These are phyloP conservation scores for Emberiza fucata DNA, from an alignment of 2,113 vertebrate species.

Conservation along the genomic window DNA sequence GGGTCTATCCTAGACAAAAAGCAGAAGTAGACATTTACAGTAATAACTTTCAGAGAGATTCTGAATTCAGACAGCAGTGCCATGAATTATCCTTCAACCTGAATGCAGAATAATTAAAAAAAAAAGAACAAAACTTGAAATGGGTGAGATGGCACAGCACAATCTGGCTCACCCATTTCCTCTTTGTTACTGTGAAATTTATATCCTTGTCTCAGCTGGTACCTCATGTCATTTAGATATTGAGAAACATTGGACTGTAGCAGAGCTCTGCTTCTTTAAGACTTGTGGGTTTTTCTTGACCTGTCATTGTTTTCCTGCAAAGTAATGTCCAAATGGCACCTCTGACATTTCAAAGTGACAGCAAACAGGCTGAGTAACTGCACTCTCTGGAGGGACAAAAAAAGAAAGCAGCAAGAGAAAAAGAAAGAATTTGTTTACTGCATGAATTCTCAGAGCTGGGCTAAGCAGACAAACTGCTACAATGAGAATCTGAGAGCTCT, in stretches of 20 bases:
- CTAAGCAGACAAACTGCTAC: not conserved
- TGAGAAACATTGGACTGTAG: not conserved
- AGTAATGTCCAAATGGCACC: not conserved
- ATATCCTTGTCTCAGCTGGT: not conserved
- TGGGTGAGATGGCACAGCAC: not conserved
- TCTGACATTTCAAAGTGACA: not conserved
- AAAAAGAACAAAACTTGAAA: not conserved
- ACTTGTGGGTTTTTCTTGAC: not conserved
- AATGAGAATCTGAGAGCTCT: not conserved
- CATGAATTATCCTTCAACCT: conserved; percentile 19
- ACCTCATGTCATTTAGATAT: not conserved
- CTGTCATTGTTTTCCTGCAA: not conserved
- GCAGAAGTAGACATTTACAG: not conserved
- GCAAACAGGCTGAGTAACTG: not conserved
- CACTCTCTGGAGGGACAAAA: not conserved
- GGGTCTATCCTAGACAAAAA: not conserved
- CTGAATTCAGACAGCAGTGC: not conserved
- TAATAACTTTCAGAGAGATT: not conserved
- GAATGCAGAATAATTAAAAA: not conserved
- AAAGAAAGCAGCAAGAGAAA: not conserved
- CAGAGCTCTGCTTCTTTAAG: not conserved
- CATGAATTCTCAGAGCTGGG: not conserved
- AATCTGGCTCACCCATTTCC: conserved; percentile 20
- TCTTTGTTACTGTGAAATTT: not conserved
- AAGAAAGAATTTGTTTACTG: not conserved